Percentiles rank a stretch among this genome's conserved stretches.
phyloP scores from a whole-genome alignment of 1,140 invertebrate species.

The Thrips palmi region DNA sequence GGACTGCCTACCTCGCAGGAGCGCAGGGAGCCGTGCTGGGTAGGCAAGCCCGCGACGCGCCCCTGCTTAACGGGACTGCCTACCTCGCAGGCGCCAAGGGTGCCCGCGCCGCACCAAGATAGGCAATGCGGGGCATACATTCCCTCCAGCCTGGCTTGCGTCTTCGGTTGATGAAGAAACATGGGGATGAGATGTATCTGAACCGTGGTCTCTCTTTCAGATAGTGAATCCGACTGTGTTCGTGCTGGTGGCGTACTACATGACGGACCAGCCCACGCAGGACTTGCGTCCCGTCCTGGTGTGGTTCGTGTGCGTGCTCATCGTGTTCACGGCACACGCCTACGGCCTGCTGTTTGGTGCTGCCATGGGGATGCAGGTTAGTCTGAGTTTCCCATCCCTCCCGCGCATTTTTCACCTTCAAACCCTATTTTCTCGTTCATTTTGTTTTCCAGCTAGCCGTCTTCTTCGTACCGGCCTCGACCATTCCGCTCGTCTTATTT shows the following conservation, averaged over 20 bases:
- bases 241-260: slow-evolving; percentile 52
- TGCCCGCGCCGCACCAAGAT: no score
- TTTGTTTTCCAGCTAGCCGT: slow-evolving; percentile 43
- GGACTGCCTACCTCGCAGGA: no score
- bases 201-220: slow-evolving; percentile 23
- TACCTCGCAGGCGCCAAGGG: no score
- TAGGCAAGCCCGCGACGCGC: no score
- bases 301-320: slow-evolving; percentile 46
- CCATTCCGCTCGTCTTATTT: slow-evolving; percentile 70
- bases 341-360: slow-evolving; percentile 59
- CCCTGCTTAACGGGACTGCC: no score
- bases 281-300: slow-evolving; percentile 41
- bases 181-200: no score
- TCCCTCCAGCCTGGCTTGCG: no score
- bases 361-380: slow-evolving; percentile 42
- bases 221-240: slow-evolving; percentile 54
- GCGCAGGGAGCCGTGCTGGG: no score
- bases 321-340: slow-evolving; percentile 58
- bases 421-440: not conserved
- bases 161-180: no score
- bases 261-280: slow-evolving; percentile 64
- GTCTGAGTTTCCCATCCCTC: no score
- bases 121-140: no score
- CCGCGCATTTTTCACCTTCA: not conserved
- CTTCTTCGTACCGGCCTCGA: slow-evolving; percentile 59